Conservation (phyloP, 2,888 invertebrate genomes). For the Omphaloscelis lunosa region DNA sequence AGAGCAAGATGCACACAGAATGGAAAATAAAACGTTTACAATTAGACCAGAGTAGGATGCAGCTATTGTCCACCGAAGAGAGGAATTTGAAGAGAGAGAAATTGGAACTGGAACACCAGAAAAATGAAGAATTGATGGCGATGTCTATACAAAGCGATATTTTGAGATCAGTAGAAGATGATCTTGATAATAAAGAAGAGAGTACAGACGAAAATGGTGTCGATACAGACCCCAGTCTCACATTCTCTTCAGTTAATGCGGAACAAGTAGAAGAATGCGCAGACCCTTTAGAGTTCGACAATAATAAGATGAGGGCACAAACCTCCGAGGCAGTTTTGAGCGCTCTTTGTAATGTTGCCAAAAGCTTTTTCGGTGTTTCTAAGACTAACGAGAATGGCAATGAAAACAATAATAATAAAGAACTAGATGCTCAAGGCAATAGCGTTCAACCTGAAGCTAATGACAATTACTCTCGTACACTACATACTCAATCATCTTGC, state of each 20-base stretch:
- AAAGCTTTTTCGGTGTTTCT: constrained; percentile 80
- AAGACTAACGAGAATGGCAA: constrained; percentile 67
- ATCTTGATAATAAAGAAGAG: constrained; percentile 67
- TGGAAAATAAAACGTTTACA: constrained; percentile 90
- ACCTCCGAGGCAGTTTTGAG: constrained; percentile 78
- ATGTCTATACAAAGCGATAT: constrained; percentile 80
- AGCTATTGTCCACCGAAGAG: constrained; percentile 87
- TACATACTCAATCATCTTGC: constrained; percentile 77
- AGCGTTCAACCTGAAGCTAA: constrained; percentile 70
- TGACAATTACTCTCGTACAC: constrained; percentile 66
- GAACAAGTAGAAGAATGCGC: constrained; percentile 62
- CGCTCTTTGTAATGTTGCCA: constrained; percentile 82
- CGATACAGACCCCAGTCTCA: constrained; percentile 50
- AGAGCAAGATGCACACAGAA: constrained; percentile 89
- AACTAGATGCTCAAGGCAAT: constrained; percentile 84
- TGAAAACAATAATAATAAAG: constrained; percentile 78
- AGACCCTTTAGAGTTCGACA: constrained; percentile 61
- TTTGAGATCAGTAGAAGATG: constrained; percentile 71
- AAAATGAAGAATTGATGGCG: constrained; percentile 82
- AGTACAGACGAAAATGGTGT: constrained; percentile 30
- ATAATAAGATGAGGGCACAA: constrained; percentile 72
- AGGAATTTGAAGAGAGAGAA: constrained; percentile 90
- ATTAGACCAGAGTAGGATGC: constrained; percentile 85
- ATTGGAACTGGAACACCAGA: constrained; percentile 85
- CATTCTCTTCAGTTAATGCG: constrained; percentile 60